Evolutionary conservation across 1,140 invertebrate species (phyloP).

Genomic region (Papilio helenus): DNA sequence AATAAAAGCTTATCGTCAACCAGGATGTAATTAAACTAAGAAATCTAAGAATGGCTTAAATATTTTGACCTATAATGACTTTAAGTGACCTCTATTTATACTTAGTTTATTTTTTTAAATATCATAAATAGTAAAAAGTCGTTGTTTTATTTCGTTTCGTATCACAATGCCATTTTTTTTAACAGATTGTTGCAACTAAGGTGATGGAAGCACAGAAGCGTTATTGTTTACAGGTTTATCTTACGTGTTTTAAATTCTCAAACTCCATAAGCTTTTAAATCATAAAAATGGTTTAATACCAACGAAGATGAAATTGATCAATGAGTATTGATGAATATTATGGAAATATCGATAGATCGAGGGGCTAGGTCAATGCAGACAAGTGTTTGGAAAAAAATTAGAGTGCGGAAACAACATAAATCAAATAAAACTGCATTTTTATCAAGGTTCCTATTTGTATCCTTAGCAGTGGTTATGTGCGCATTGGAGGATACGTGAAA

Average conservation of each 20-base stretch:
- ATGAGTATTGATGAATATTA: slow-evolving; percentile 8
- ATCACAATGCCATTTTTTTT: too few species aligned
- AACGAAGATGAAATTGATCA: background rate
- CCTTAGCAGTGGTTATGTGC: slow-evolving; percentile 22
- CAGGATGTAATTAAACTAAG: background rate
- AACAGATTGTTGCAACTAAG: too few species aligned
- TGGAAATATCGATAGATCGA: slow-evolving; percentile 40
- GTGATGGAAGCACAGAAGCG: too few species aligned
- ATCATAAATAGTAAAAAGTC: too few species aligned
- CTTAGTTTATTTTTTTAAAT: too few species aligned
- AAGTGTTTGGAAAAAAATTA: slow-evolving; percentile 36
- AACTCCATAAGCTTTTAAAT: slow-evolving; percentile 9
- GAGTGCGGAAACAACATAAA: slow-evolving; percentile 18
- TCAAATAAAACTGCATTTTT: background rate
- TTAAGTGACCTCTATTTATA: background rate
- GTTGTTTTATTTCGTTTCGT: too few species aligned
- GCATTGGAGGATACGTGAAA: slow-evolving; percentile 4
- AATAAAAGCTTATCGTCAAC: slow-evolving; percentile 4
- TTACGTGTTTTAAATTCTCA: background rate
- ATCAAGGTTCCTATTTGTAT: background rate
- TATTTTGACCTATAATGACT: background rate
- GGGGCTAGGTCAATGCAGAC: slow-evolving; percentile 42
- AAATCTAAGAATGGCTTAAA: background rate
- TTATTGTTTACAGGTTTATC: background rate
- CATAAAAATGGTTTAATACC: background rate